phyloP scores from a whole-genome alignment of 2,888 invertebrate genomes.

The Ectemnius continuus region DNA sequence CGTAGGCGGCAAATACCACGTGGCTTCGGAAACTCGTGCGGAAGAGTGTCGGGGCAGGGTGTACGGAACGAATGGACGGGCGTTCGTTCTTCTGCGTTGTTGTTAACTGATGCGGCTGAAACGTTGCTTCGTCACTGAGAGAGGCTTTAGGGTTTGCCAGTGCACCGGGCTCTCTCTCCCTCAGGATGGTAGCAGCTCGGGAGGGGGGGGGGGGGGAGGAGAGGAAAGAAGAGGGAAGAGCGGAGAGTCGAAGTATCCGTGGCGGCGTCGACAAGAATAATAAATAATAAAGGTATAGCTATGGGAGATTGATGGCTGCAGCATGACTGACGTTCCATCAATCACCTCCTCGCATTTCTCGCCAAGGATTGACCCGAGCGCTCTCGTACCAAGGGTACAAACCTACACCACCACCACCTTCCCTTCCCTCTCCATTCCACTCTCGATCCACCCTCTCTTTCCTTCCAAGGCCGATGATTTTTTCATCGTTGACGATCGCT shows the following conservation, averaged over 20 bases:
- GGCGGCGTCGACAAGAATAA: slow-evolving; percentile 68
- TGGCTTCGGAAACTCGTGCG: background rate
- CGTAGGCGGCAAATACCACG: no score
- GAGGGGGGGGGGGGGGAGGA: slow-evolving; percentile 27
- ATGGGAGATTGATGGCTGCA: slow-evolving; percentile 76
- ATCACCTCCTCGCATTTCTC: slow-evolving; percentile 70
- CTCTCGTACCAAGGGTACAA: slow-evolving; percentile 26
- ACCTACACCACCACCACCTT: slow-evolving; percentile 30
- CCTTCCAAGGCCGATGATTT: slow-evolving; percentile 13
- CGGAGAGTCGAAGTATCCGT: slow-evolving; percentile 52
- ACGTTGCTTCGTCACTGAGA: slow-evolving; percentile 69
- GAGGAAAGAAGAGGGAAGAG: slow-evolving; percentile 27
- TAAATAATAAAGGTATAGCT: slow-evolving; percentile 73
- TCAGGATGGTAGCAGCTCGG: background rate
- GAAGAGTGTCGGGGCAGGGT: background rate
- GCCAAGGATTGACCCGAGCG: slow-evolving; percentile 63
- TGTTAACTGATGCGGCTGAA: background rate
- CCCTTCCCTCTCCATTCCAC: slow-evolving; percentile 25
- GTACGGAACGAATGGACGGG: background rate
- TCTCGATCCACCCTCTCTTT: slow-evolving; percentile 23
- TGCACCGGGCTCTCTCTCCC: slow-evolving; percentile 35
- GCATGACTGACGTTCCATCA: slow-evolving; percentile 77
- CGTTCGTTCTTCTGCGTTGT: background rate
- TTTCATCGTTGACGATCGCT: slow-evolving; percentile 20
- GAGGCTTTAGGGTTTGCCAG: slow-evolving; percentile 64